phyloP scores from a whole-genome alignment of 2,797 vertebrate species.

The Halcyon chelicuti region DNA sequence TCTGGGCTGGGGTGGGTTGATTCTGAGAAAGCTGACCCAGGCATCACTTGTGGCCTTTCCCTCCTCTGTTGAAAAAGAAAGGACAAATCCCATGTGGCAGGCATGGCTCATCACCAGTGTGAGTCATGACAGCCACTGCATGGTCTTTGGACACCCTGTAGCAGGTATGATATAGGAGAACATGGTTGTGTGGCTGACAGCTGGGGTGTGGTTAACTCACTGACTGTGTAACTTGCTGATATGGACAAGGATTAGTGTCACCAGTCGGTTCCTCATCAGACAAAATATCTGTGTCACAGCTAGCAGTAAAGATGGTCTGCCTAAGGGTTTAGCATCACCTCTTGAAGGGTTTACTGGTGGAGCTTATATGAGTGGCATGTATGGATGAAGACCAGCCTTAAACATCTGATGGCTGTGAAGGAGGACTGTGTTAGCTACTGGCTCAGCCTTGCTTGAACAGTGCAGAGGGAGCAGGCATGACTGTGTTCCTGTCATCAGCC shows the following conservation, averaged over 20 bases:
- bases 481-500: neutral
- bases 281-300: neutral
- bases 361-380: neutral
- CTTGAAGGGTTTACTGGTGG: neutral
- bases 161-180: neutral
- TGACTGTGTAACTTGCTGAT: neutral
- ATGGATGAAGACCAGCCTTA: neutral
- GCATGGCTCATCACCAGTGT: accelerated
- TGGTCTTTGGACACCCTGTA: neutral
- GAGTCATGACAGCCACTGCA: neutral
- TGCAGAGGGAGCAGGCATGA: neutral
- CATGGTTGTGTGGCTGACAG: accelerated
- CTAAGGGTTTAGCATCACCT: neutral
- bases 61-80: neutral
- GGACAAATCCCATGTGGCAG: neutral
- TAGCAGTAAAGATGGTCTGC: neutral
- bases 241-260: neutral
- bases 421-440: neutral
- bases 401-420: neutral
- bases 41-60: accelerated
- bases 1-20: neutral
- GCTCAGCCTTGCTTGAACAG: neutral
- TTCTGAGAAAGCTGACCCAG: neutral
- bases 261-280: accelerated
- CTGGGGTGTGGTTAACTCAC: neutral